Base-by-base conservation (phyloP, 2,888 invertebrate genomes). In the Trileptium ribeirensis region DNA sequence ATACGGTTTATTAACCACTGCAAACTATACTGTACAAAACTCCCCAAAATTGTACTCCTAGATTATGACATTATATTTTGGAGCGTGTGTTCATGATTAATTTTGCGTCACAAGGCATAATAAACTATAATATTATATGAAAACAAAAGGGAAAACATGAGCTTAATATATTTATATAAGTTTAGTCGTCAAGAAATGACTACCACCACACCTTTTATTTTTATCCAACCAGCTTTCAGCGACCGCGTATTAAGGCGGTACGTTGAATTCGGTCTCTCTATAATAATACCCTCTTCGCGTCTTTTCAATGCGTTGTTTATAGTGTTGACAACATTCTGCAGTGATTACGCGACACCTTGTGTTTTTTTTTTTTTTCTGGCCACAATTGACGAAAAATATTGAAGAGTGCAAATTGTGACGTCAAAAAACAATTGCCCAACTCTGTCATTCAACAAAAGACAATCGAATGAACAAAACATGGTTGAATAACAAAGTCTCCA, bases 381-480 rank as follows among this genome's bases (percentile, higher is more conserved):
- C n/a, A 67, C 75, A 15, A 70, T n/a, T 31, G 36, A 1, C 19
- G 15, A 19, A 78, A 81, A 40, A 15, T 1, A 1, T 19, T 33
- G 2, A 24, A 84, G 38, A 0, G 39, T 8, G 64, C 31, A 1
- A 84, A 3, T n/a, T 83, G 3, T 39, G 83, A 77, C 0, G 19
- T 0, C 3, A 83, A 78, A 15, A 82, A 83, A 1, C 51, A 8
- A 34, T 29, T 19, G 29, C 31, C 89, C 89, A 33, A 93, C 91
- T 84, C 90, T 89, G 3, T 93, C 94, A 89, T 98, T 97, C 84
- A 93, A 91, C 85, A 93, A 92, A 0, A 97, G 89, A 74, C 97
- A 90, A 89, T 98, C 97, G 89, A 94, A 98, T 0, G 93, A 86
- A 94, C 93, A 88, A 94, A 95, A 87, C 95, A 96, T 0, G 95